A percentile compares a stretch with the other conserved stretches of the same genome.
These are phyloP conservation scores for Troilus luridus DNA, from an alignment of 2,888 invertebrate species.

Conservation along the genomic window DNA sequence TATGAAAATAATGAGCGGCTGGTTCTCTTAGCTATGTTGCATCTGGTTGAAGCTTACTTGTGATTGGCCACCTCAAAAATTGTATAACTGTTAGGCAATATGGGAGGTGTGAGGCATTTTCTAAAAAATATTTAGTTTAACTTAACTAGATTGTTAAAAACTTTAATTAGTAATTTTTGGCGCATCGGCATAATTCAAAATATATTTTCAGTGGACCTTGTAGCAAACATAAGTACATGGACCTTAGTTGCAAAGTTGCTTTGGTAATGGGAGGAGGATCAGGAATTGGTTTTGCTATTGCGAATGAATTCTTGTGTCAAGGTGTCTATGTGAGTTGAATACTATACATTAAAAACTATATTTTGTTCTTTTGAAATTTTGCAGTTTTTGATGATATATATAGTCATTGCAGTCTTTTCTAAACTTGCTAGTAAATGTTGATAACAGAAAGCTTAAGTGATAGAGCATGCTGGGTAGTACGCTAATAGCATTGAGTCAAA, in stretches of 20 bases:
- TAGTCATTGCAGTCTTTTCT: neutral
- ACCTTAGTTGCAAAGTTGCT: conserved; percentile 67
- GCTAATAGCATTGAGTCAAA: too few relatives aligned
- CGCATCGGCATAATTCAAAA: neutral
- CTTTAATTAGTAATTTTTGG: neutral
- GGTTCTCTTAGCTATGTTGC: neutral
- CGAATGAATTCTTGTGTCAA: conserved; percentile 66
- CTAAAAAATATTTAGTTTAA: neutral
- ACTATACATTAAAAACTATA: neutral
- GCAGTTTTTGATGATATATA: neutral
- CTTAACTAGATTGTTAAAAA: neutral
- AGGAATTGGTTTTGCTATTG: conserved; percentile 66
- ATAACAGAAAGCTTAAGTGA: neutral
- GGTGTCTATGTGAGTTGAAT: conserved; percentile 66
- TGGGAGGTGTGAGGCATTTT: too few relatives aligned
- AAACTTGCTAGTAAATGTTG: neutral
- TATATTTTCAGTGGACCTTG: conserved; percentile 60
- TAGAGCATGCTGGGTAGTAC: neutral
- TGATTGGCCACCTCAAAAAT: neutral
- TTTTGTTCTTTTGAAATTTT: neutral
- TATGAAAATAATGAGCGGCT: neutral
- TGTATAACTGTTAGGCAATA: too few relatives aligned
- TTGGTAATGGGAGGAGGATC: conserved; percentile 66
- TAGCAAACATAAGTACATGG: conserved; percentile 64
- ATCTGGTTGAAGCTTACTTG: neutral